These are phyloP conservation scores for Sinonovacula constricta DNA, from an alignment of 1,140 invertebrate genomes.

Conservation along the genomic window DNA sequence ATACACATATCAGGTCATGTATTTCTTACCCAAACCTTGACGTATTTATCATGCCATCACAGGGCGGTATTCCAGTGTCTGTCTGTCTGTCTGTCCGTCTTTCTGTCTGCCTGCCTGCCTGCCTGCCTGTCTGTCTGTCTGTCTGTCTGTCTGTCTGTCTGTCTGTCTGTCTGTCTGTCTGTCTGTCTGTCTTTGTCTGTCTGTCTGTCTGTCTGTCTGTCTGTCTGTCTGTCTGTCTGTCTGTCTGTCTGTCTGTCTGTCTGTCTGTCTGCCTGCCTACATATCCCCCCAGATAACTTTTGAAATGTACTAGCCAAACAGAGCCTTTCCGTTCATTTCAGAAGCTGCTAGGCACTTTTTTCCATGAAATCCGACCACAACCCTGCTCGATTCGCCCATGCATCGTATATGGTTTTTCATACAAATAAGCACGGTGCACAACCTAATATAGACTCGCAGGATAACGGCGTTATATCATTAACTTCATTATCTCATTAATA, in stretches of 20 bases:
- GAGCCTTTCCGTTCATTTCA: background rate
- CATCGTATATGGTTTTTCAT: background rate
- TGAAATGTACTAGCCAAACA: too few relatives aligned
- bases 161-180: slow-evolving; percentile 21
- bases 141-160: slow-evolving; percentile 21
- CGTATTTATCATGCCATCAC: too few relatives aligned
- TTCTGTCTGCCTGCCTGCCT: slow-evolving; percentile 11
- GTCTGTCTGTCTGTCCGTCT: slow-evolving; percentile 19
- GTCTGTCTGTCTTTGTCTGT: slow-evolving; percentile 18
- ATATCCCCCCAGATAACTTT: background rate
- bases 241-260: slow-evolving; percentile 21
- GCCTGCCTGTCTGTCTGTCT: slow-evolving; percentile 17
- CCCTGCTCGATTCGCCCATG: background rate
- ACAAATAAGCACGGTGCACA: background rate
- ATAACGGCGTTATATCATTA: too few relatives aligned
- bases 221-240: slow-evolving; percentile 21
- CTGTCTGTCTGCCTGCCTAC: slow-evolving; percentile 12
- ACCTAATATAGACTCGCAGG: background rate
- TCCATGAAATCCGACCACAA: background rate
- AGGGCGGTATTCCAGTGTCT: too few relatives aligned
- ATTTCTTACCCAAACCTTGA: too few relatives aligned
- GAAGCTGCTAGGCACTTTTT: background rate
- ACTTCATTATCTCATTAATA: too few relatives aligned
- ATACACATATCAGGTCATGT: too few relatives aligned
- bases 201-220: slow-evolving; percentile 21